These are phyloP conservation scores for Leptinotarsa undecemlineata DNA, from an alignment of 1,140 invertebrate genomes.

Conservation along the genomic window DNA sequence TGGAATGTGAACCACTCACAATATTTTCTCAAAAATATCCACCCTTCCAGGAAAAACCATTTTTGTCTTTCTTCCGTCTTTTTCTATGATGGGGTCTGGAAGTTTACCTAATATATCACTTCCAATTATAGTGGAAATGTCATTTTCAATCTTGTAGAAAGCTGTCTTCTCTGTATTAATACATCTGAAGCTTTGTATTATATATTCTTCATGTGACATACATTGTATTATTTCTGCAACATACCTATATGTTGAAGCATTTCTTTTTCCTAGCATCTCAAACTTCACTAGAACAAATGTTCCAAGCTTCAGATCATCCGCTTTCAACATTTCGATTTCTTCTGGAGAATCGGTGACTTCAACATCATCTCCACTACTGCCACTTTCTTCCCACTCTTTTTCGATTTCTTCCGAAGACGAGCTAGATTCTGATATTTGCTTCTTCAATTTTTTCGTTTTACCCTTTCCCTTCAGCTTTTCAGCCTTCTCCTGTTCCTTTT, in stretches of 20 bases:
- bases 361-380: slow-evolving; percentile 18
- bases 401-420: slow-evolving; percentile 14
- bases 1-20: slow-evolving; percentile 2
- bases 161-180: slow-evolving; percentile 8
- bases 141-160: slow-evolving; percentile 8
- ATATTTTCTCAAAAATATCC: slow-evolving; percentile 3
- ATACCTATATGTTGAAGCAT: slow-evolving; percentile 6
- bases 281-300: slow-evolving; percentile 8
- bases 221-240: slow-evolving; percentile 7
- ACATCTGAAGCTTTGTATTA: slow-evolving; percentile 6
- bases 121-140: slow-evolving; percentile 8
- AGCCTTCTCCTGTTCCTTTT: not conserved
- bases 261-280: slow-evolving; percentile 8
- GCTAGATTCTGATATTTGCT: not conserved
- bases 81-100: slow-evolving; percentile 7
- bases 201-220: slow-evolving; percentile 7
- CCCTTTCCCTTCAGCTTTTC: not conserved
- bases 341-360: slow-evolving; percentile 4
- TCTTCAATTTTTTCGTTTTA: not conserved
- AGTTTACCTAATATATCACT: slow-evolving; percentile 3
- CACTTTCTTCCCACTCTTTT: slow-evolving; percentile 10
- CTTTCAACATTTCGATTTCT: slow-evolving; percentile 3
- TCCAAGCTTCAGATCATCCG: slow-evolving; percentile 1
- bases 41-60: slow-evolving; percentile 2
- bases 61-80: slow-evolving; percentile 8